Conservation (phyloP, 2,113 vertebrate species). For the Tringa solitaria region DNA sequence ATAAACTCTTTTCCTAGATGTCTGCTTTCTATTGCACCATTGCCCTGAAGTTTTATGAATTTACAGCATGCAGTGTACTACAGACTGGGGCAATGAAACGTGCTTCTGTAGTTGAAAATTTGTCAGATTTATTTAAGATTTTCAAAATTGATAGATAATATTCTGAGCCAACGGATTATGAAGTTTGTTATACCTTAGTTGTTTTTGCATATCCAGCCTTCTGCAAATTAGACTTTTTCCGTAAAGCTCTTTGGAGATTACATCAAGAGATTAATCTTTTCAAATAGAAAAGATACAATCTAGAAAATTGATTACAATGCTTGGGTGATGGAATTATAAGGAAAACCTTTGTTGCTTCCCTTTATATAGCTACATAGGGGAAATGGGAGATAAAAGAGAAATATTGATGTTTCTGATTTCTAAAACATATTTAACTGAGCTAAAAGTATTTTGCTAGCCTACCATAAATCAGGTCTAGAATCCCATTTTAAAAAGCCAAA, state of each 20-base stretch:
- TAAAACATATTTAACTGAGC: not conserved
- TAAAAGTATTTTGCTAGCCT: not conserved
- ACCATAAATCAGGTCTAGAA: not conserved
- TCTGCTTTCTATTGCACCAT: not conserved
- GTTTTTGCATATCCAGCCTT: not conserved
- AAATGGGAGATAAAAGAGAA: not conserved
- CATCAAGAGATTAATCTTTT: not conserved
- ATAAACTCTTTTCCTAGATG: not conserved
- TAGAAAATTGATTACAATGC: not conserved
- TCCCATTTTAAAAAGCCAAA: not conserved
- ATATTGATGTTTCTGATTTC: not conserved
- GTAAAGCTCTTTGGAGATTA: not conserved
- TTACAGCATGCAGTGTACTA: not conserved
- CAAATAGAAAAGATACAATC: not conserved
- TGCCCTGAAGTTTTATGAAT: not conserved
- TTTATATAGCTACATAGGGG: not conserved
- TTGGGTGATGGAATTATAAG: not conserved
- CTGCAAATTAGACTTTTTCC: not conserved
- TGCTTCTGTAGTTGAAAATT: not conserved
- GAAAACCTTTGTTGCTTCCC: not conserved
- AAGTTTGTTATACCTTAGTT: not conserved
- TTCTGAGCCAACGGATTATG: not conserved
- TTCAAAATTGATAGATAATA: not conserved
- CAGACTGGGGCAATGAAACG: rapidly evolving
- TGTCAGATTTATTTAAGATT: not conserved